Percentiles rank a stretch among this genome's conserved stretches.
phyloP scores from a whole-genome alignment of 2,888 invertebrate species.

The Crossocerus cetratus region DNA sequence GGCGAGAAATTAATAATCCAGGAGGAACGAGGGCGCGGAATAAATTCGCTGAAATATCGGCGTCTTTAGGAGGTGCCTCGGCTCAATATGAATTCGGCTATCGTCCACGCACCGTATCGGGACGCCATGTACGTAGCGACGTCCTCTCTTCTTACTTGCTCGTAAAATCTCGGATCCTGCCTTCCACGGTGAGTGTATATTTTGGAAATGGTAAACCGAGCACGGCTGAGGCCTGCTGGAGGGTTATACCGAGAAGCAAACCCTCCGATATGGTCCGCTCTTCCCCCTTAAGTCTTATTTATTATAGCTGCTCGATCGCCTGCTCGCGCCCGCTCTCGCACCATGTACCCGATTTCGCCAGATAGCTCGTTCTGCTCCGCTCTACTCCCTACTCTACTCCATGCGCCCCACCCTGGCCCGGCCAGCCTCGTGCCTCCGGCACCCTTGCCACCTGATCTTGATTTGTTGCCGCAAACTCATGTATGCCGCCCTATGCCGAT shows the following conservation, averaged over 20 bases:
- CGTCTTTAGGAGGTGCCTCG: background rate
- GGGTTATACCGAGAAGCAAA: slow-evolving; percentile 9
- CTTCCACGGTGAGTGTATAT: slow-evolving; percentile 10
- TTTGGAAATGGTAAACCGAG: slow-evolving; percentile 31
- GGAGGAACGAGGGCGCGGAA: background rate
- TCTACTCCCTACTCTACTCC: no score
- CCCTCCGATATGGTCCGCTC: slow-evolving; percentile 10
- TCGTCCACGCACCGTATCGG: background rate
- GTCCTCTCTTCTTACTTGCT: background rate
- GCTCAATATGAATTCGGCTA: slow-evolving; percentile 21
- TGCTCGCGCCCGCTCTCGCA: background rate
- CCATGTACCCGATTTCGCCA: slow-evolving; percentile 34
- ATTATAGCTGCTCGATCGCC: slow-evolving; percentile 34
- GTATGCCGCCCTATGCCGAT: no score
- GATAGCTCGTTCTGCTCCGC: slow-evolving; percentile 19
- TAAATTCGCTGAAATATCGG: background rate
- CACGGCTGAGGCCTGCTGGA: background rate
- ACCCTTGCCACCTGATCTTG: slow-evolving; percentile 38
- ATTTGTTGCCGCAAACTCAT: slow-evolving; percentile 37
- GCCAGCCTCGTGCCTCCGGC: background rate
- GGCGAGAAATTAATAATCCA: background rate
- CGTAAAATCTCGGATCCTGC: slow-evolving; percentile 4
- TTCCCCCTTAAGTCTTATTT: slow-evolving; percentile 45
- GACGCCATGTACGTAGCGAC: background rate
- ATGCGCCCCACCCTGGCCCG: no score